A percentile compares a stretch with the other conserved stretches of the same genome.
phyloP scores from a whole-genome alignment of 2,113 vertebrate genomes.

The Suricata suricatta region DNA sequence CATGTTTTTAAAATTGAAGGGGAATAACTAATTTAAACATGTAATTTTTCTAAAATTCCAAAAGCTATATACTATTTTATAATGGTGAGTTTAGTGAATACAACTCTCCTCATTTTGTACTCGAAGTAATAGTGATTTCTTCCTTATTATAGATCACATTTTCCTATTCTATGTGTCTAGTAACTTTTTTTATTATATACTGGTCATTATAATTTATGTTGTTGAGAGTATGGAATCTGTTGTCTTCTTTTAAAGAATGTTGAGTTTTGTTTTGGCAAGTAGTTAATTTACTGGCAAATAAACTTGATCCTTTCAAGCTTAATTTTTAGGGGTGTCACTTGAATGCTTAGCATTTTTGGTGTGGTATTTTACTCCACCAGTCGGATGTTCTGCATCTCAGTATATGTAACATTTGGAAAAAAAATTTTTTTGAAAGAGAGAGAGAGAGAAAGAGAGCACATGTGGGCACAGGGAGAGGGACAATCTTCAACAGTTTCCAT shows the following conservation, averaged over 20 bases:
- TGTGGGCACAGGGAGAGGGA: no score
- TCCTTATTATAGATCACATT: not conserved
- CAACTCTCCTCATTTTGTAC: not conserved
- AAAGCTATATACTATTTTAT: not conserved
- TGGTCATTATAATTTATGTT: not conserved
- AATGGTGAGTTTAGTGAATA: not conserved
- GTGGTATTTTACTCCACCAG: not conserved
- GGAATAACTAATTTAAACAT: not conserved
- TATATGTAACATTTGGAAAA: not conserved
- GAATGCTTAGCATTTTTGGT: not conserved
- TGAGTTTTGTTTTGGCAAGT: not conserved
- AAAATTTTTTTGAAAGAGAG: no score
- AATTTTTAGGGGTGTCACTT: not conserved
- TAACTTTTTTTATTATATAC: not conserved
- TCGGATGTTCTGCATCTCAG: not conserved
- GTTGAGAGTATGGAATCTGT: not conserved
- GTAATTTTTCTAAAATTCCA: not conserved
- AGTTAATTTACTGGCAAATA: not conserved
- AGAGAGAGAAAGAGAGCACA: no score
- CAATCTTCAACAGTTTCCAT: no score
- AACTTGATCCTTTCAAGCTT: not conserved
- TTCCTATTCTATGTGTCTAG: not conserved
- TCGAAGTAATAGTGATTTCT: not conserved
- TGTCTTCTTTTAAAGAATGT: not conserved
- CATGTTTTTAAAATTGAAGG: not conserved